A percentile compares a stretch with the other conserved stretches of the same genome.
phyloP scores from a whole-genome alignment of 92 coral and sea anemone species.

The Muricea muricata region DNA sequence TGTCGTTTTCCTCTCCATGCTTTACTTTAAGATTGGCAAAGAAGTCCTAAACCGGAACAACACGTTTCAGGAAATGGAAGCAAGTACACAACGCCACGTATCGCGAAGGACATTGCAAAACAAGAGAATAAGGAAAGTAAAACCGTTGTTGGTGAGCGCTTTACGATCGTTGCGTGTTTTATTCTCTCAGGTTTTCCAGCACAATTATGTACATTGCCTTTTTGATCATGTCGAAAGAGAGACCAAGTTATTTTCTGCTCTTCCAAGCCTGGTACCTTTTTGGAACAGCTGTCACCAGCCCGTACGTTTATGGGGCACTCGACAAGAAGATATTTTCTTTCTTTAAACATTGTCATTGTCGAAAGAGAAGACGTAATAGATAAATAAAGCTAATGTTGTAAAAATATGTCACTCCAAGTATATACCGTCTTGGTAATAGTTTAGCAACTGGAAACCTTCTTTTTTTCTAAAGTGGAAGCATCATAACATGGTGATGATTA shows the following conservation, averaged over 20 bases:
- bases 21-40: background rate
- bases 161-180: background rate
- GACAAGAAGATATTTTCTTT: background rate
- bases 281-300: background rate
- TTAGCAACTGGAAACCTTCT: no score
- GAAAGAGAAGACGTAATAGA: no score
- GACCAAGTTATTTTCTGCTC: background rate
- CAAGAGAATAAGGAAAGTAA: background rate
- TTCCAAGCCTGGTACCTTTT: background rate
- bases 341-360: background rate
- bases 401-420: no score
- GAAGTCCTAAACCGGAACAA: background rate
- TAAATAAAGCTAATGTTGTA: no score
- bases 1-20: background rate
- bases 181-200: background rate
- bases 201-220: background rate
- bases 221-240: background rate
- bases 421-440: no score
- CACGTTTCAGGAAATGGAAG: background rate
- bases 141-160: background rate
- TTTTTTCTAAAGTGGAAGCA: no score
- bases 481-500: no score
- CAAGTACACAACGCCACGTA: background rate
- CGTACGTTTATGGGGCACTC: background rate
- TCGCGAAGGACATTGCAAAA: no score